Base-by-base conservation (phyloP, 2,888 invertebrate species). In the Nudaria mundana region DNA sequence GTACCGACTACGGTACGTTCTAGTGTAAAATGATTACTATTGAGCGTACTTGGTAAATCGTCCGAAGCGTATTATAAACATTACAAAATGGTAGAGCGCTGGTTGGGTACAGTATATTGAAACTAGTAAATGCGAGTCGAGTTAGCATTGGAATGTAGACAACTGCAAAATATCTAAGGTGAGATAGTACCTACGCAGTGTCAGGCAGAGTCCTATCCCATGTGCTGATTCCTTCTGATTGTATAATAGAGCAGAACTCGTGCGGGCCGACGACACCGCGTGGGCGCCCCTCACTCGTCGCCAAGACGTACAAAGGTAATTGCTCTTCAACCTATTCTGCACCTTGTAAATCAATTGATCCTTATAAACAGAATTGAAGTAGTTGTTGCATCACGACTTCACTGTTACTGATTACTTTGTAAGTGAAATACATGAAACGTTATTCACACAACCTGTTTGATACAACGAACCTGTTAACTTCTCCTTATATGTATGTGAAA, bases 211-310 rank as follows among this genome's bases (percentile, higher is more conserved):
- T 30, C 32, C 32, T 51, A 59, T 71, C 65, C 67, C 58, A 66
- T 63, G 81, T 72, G 84, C 76, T 81, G 83, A 86, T 84, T 85
- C 75, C 76, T 63, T 66, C 75, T 84, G 84, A 86, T 87, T 86
- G 83, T 81, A 81, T 86, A 86, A 87, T 86, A 56, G 81, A 77
- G 63, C 65, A 57, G 63, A 66, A 68, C 77, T 76, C 76, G 82
- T 76, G 81, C 81, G 70, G 61, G 59, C 62, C 59, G 65, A 63
- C 76, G 58, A 62, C 58, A 66, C 64, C 78, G 85, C 82, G 86
- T 86, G 84, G 86, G 85, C 73, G 84, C 71, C 83, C 81, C 81
- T 76, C 71, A 71, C 71, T 78, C 81, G 60, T 76, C 71, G 57
- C 67, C 68, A 57, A 59, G 60, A 64, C 70, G 69, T 65, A 67